Conservation (phyloP, 2,113 vertebrate genomes). For the Caranx ignobilis region DNA sequence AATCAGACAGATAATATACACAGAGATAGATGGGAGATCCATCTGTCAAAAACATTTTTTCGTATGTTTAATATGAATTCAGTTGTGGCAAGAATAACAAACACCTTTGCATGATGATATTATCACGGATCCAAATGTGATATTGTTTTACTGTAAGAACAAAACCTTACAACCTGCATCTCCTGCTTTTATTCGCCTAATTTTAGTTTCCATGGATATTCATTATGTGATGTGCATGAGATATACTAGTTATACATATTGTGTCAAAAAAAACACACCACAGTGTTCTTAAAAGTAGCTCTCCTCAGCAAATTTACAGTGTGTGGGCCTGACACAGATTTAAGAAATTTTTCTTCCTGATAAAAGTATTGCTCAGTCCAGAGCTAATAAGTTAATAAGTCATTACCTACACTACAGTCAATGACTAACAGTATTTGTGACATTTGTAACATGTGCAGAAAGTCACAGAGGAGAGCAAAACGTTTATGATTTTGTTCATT, state of each 20-base stretch:
- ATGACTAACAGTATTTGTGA: not conserved
- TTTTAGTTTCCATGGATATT: not conserved
- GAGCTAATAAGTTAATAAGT: not conserved
- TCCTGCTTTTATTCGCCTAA: not conserved
- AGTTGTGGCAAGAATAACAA: not conserved
- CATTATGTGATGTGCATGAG: not conserved
- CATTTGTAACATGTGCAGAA: not conserved
- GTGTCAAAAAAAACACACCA: not conserved
- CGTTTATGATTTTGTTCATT: not conserved
- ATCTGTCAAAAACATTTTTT: not conserved
- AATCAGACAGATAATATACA: not conserved
- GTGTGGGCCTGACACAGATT: not conserved
- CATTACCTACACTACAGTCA: not conserved
- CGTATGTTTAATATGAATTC: not conserved
- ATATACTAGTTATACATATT: constrained; percentile 10
- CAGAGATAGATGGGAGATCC: not conserved
- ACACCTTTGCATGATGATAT: not conserved
- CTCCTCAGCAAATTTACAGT: not conserved
- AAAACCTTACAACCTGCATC: not conserved
- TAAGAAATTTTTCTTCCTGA: not conserved
- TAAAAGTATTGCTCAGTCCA: not conserved
- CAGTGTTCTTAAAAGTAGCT: not conserved
- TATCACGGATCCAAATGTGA: not conserved
- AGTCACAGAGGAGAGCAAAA: not conserved
- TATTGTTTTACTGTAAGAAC: constrained; percentile 14